phyloP scores from a whole-genome alignment of 2,113 vertebrate species.

The Scartelaos histophorus region DNA sequence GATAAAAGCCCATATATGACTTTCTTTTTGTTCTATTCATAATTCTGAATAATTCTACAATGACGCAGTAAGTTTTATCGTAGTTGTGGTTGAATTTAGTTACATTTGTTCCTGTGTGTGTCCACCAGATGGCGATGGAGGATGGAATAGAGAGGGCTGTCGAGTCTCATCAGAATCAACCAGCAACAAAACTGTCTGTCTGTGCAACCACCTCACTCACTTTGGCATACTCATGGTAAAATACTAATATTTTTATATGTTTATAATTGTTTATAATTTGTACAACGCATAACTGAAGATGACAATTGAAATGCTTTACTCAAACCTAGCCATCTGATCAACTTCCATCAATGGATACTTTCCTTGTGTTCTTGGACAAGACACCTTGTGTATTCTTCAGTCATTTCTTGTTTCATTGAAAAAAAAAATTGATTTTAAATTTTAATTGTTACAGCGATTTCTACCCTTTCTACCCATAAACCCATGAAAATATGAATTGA shows the following conservation, averaged over 20 bases:
- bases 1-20: background rate
- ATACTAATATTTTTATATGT: background rate
- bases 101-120: background rate
- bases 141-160: constrained; percentile 87
- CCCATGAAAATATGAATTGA: no score
- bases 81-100: background rate
- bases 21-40: background rate
- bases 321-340: background rate
- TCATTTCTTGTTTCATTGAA: background rate
- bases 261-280: no score
- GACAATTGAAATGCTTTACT: no score
- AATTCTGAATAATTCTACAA: background rate
- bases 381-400: background rate
- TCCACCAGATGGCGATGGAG: constrained; percentile 82
- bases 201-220: constrained; percentile 93
- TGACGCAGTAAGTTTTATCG: background rate
- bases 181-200: constrained; percentile 82
- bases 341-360: background rate
- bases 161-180: constrained; percentile 66
- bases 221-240: constrained; percentile 94
- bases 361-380: background rate
- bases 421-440: background rate
- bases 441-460: background rate
- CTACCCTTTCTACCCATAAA: background rate
- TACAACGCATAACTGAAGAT: no score